A percentile compares a stretch with the other conserved stretches of the same genome.
phyloP scores from a whole-genome alignment of 2,113 vertebrate genomes.

The Benitochromis conjunctus region DNA sequence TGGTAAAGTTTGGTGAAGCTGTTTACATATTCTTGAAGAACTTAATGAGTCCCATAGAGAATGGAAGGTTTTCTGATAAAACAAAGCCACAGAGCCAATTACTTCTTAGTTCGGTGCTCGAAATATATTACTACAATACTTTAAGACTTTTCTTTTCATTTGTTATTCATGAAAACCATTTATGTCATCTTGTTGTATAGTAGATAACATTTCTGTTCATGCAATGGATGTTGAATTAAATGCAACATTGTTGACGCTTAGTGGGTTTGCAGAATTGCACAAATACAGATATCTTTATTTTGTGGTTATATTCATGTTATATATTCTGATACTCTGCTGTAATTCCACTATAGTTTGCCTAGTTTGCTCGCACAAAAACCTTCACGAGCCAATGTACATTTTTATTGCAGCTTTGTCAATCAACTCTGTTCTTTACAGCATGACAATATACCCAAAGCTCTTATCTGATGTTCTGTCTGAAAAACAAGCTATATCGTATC shows the following conservation, averaged over 20 bases:
- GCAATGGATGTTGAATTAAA: too few relatives aligned
- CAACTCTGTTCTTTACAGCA: slow-evolving; percentile 15
- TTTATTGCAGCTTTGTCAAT: slow-evolving; percentile 21
- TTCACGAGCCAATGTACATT: slow-evolving; percentile 42
- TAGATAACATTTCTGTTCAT: too few relatives aligned
- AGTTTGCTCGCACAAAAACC: not conserved
- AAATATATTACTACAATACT: not conserved
- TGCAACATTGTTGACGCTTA: not conserved
- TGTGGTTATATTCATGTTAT: not conserved
- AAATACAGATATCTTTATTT: not conserved
- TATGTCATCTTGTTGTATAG: not conserved
- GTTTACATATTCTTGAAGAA: not conserved
- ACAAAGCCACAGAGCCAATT: not conserved
- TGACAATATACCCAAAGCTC: not conserved
- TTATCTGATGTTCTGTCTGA: slow-evolving; percentile 12
- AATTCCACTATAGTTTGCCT: not conserved
- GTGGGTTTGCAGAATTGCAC: not conserved
- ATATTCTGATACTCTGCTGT: slow-evolving; percentile 4
- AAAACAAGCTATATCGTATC: not conserved
- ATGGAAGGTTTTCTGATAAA: not conserved
- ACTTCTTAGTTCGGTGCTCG: not conserved
- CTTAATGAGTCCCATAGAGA: not conserved
- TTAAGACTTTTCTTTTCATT: not conserved
- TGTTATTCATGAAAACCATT: not conserved
- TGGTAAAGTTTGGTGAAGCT: not conserved